Base-by-base conservation (phyloP, 1,140 invertebrate species). In the Sipha flava region DNA sequence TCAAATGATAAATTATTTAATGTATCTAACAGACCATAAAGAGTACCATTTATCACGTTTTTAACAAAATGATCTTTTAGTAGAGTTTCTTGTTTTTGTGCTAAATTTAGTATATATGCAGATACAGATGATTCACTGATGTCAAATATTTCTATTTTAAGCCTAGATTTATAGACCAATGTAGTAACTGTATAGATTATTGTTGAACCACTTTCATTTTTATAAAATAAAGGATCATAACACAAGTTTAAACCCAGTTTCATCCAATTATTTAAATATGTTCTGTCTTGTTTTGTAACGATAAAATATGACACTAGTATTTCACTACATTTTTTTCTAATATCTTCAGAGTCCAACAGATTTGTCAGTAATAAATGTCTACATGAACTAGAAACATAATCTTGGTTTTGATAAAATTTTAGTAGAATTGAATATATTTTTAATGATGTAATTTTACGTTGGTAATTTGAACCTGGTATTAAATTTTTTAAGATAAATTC, bases 381-480 rank as follows among this genome's bases (percentile, higher is more conserved):
- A 59, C 73, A 77, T 16, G 49, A n/a, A 40, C 23, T 3, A 26
- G 73, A 57, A 40, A 77, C 52, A 77, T 26, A 77, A 59, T 59
- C 34, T n/a, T 59, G 31, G 7, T 40, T 77, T 23, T 43, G 12
- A 77, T 59, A 26, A 72, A 75, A 83, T 29, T 43, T 79, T 3
- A 87, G 82, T 80, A 85, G 79, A 43, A 84, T 83, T 66, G 81
- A 84, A 75, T 85, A 87, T 40, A 88, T 81, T 23, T 84, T 85
- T 18, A 88, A 81, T 68, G 85, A 86, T n/a, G 87, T 81, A 54
- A 86, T 85, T 81, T 86, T 87, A 37, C 88, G 81, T 83, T 90
- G 89, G 83, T 89, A 90, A 82, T 87, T 87, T n/a, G 86, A 86
- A 34, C 87, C 87, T 54, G 87, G 85, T 81, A 86, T 84, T 6